Evolutionary conservation across 2,888 invertebrate genomes (phyloP).

Genomic region (Mimumesa dahlbomi): DNA sequence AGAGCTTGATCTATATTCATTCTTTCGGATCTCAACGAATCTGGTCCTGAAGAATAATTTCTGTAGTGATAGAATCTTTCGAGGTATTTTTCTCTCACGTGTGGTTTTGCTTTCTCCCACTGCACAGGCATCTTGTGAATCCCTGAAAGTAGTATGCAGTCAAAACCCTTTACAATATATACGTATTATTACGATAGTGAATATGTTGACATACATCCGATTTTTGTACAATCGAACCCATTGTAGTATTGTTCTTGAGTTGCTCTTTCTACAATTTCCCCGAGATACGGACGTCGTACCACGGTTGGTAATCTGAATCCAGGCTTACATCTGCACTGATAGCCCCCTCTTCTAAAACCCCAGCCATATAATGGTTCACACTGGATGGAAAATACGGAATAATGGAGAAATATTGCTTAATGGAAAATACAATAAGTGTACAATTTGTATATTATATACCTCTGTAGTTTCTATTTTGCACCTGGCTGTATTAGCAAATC

Average conservation of each 20-base stretch:
- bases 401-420: not conserved
- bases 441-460: conserved; percentile 80
- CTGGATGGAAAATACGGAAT: conserved; percentile 79
- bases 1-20: conserved; percentile 90
- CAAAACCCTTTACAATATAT: not conserved
- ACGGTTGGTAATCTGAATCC: conserved; percentile 92
- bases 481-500: conserved; percentile 93
- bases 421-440: not conserved
- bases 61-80: conserved; percentile 89
- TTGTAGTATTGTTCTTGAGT: conserved; percentile 96
- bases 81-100: conserved; percentile 87
- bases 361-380: conserved; percentile 98
- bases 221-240: conserved; percentile 93
- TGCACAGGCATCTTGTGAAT: conserved; percentile 91
- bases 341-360: conserved; percentile 97
- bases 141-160: conserved; percentile 82
- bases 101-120: conserved; percentile 88
- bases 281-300: conserved; percentile 94
- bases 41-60: conserved; percentile 86
- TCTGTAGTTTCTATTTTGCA: conserved; percentile 96
- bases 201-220: conserved; percentile 88
- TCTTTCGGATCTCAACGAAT: conserved; percentile 84
- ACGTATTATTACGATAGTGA: not conserved
- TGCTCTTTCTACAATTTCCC: conserved; percentile 96
- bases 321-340: conserved; percentile 95